Conservation (phyloP, 2,888 invertebrate genomes). For the Stenurella melanura region DNA sequence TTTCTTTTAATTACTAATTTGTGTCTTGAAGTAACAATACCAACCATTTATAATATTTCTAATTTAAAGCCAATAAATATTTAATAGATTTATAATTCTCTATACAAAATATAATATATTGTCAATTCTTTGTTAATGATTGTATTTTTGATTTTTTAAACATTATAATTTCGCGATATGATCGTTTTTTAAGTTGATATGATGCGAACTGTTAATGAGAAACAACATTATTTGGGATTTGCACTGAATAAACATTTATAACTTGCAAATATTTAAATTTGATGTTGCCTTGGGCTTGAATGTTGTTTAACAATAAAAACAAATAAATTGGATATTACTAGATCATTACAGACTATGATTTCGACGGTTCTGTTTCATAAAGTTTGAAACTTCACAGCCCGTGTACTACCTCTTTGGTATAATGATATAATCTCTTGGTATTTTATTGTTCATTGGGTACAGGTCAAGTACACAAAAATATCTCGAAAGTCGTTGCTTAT, state of each 20-base stretch:
- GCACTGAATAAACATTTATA: background rate
- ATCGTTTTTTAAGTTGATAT: background rate
- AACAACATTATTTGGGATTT: slow-evolving; percentile 21
- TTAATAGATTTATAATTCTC: slow-evolving; percentile 15
- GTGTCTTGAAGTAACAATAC: background rate
- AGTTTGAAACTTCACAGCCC: no score
- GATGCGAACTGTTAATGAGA: background rate
- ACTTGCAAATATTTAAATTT: no score
- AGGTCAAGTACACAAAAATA: no score
- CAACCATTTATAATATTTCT: slow-evolving; percentile 22
- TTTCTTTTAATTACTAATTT: slow-evolving; percentile 22
- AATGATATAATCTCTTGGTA: no score
- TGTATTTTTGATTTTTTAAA: slow-evolving; percentile 25
- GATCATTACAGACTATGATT: background rate
- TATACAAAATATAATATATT: slow-evolving; percentile 36
- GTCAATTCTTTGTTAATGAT: slow-evolving; percentile 26
- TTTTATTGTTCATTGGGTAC: no score
- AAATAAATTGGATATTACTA: background rate
- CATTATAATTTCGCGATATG: slow-evolving; percentile 12
- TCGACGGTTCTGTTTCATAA: background rate
- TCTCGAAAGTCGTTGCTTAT: no score
- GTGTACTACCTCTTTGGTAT: no score
- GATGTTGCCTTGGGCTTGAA: background rate
- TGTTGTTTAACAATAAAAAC: no score
- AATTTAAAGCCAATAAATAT: slow-evolving; percentile 34